Percentiles rank a stretch among this genome's conserved stretches.
Evolutionary conservation across 2,113 vertebrate genomes (phyloP).

Genomic region (Coturnix japonica): DNA sequence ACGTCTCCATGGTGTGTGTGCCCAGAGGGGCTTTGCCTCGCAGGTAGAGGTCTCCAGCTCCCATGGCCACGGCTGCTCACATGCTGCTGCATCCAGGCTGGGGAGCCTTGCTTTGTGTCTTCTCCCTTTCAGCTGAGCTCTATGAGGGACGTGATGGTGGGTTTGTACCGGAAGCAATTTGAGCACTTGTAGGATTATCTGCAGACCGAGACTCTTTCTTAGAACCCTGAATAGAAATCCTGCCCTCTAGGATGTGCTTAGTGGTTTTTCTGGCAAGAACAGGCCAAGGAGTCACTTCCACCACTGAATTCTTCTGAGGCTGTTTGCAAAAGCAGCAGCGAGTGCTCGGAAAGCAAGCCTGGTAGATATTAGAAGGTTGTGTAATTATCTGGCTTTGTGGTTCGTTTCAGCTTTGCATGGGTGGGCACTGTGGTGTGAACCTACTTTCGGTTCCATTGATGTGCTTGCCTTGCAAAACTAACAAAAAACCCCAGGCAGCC

Average conservation of each 20-base stretch:
- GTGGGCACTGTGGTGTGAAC: conserved; percentile 23
- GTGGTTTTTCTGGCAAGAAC: background rate
- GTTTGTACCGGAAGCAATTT: background rate
- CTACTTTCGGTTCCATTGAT: conserved; percentile 23
- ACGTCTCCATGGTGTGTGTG: accelerated
- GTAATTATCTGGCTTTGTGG: conserved; percentile 38
- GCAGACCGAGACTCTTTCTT: background rate
- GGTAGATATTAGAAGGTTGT: background rate
- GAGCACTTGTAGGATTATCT: background rate
- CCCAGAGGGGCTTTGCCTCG: accelerated
- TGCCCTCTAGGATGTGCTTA: background rate
- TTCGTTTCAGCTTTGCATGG: background rate
- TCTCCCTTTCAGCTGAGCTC: background rate
- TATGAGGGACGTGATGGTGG: background rate
- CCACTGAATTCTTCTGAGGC: background rate
- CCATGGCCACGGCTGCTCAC: background rate
- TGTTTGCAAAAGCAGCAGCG: background rate
- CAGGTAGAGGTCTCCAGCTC: background rate
- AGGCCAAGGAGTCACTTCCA: background rate
- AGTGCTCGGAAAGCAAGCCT: background rate
- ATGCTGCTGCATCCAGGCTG: accelerated
- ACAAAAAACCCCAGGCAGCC: background rate
- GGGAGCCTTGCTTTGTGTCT: background rate
- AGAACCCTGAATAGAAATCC: background rate
- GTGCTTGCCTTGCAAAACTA: background rate